Conservation (phyloP, 2,113 vertebrate species). For the Erinaceus europaeus region DNA sequence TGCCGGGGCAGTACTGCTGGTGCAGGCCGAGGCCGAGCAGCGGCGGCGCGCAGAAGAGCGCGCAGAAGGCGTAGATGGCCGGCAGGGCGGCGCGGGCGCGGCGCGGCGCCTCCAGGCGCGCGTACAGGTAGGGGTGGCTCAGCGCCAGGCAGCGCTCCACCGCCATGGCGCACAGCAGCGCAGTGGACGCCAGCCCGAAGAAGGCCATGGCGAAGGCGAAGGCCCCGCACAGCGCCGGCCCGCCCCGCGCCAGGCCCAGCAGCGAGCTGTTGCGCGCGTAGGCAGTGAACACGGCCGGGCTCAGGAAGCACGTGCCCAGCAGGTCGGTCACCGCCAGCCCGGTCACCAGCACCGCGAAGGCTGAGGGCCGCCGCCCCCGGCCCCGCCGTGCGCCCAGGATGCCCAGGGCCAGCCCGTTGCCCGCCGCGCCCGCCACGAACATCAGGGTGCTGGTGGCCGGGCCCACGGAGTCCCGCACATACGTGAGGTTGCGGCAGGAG, state of each 20-base stretch:
- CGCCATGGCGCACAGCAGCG: conserved; percentile 90
- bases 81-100: conserved; percentile 83
- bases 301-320: conserved; percentile 90
- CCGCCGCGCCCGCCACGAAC: conserved; percentile 88
- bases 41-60: conserved; percentile 87
- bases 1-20: conserved; percentile 91
- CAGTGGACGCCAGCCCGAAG: conserved; percentile 89
- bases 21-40: conserved; percentile 85
- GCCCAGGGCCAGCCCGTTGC: conserved; percentile 89
- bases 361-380: conserved; percentile 84
- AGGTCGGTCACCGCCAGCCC: conserved; percentile 90
- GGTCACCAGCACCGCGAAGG: conserved; percentile 91
- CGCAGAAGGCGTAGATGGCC: conserved; percentile 83
- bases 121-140: conserved; percentile 91
- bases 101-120: conserved; percentile 82
- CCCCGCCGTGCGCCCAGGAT: conserved; percentile 87
- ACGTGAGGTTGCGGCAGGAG: conserved; percentile 78
- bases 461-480: conserved; percentile 76
- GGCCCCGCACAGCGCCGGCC: conserved; percentile 79
- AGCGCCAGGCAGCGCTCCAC: conserved; percentile 93
- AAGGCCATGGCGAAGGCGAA: conserved; percentile 91
- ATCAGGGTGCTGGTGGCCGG: conserved; percentile 85
- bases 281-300: conserved; percentile 89
- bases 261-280: conserved; percentile 85
- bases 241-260: conserved; percentile 66